Base-by-base conservation (phyloP, 2,888 invertebrate genomes). In the Andricus curvator region DNA sequence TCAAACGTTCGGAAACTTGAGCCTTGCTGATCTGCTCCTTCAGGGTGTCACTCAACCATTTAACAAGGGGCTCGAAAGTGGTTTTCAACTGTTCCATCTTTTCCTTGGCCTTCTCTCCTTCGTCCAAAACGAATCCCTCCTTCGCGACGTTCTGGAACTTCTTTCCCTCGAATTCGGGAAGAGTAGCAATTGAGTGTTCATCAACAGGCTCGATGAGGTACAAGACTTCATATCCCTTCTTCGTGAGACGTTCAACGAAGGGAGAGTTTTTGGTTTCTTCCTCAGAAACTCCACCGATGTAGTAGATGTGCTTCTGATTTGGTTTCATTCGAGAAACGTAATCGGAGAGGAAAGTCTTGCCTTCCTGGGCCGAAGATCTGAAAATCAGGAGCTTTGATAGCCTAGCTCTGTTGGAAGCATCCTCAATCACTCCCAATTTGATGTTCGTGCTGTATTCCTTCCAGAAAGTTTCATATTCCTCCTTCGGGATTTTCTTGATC, bases 111-210 rank as follows among this genome's bases (percentile, higher is more conserved):
- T 89, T 89, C 1, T 87, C 87, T 93, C 95, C 94, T 89, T 98
- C 97, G 67, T 96, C 95, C 13, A 99, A 93, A 86, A 96, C 95
- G 92, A 99, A 96, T 51, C 99, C 99, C 94, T 99, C 99, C 94
- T 99, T 99, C 87, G 99, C 99, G 78, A 99, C 98, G 93, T 99
- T 99, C 94, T 98, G 98, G 97, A 99, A 99, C 93, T 99, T 99
- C 94, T 99, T 98, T 79, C 98, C 98, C 90, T 99, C 99, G 93
- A 97, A 99, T 93, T 99, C 99, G 2, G 99, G 99, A 93, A 99
- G 94, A 68, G 98, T 96, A 77, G 98, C 98, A 87, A 99, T 97
- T 88, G 97, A 96, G 94, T 99, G 99, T 93, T 99, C 99, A 94
- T 99, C 99, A 74, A 99, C 99, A 51, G 99, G 98, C 94, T 99